Evolutionary conservation across 2,888 invertebrate species (phyloP).

Genomic region (Brenthis hecate): DNA sequence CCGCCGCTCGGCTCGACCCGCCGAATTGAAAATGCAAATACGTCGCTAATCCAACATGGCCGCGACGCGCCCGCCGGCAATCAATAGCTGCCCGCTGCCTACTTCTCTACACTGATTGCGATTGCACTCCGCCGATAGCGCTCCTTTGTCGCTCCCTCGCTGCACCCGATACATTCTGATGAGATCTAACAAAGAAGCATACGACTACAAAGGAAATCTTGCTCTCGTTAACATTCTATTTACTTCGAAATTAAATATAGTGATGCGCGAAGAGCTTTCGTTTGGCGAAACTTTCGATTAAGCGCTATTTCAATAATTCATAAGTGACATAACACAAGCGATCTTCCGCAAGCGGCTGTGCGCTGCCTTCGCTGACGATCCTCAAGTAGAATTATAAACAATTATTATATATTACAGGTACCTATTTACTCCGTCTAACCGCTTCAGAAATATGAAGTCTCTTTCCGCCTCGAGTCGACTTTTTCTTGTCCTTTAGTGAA

Average conservation of each 20-base stretch:
- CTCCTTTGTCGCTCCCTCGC: constrained; percentile 23
- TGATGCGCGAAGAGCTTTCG: not conserved
- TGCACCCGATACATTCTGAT: constrained; percentile 35
- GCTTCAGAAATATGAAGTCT: too few relatives aligned
- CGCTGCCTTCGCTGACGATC: constrained; percentile 19
- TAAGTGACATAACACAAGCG: not conserved
- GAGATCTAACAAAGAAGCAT: constrained; percentile 26
- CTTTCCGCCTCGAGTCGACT: too few relatives aligned
- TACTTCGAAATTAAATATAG: constrained; percentile 9
- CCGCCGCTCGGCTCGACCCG: constrained; percentile 22
- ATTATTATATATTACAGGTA: not conserved
- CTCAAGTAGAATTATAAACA: not conserved
- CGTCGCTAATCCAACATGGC: constrained; percentile 61
- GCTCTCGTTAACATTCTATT: not conserved
- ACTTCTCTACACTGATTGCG: constrained; percentile 36
- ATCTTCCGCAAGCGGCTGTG: not conserved
- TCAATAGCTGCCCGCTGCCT: constrained; percentile 33
- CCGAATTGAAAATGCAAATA: constrained; percentile 71
- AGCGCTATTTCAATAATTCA: not conserved
- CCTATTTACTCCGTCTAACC: too few relatives aligned
- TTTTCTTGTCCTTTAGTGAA: too few relatives aligned
- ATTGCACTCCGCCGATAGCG: constrained; percentile 37
- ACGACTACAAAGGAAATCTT: constrained; percentile 20
- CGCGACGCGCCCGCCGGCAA: constrained; percentile 38
- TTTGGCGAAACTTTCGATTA: not conserved